A percentile compares a stretch with the other conserved stretches of the same genome.
Evolutionary conservation across 2,113 vertebrate genomes (phyloP).

Genomic region (Piaya cayana): DNA sequence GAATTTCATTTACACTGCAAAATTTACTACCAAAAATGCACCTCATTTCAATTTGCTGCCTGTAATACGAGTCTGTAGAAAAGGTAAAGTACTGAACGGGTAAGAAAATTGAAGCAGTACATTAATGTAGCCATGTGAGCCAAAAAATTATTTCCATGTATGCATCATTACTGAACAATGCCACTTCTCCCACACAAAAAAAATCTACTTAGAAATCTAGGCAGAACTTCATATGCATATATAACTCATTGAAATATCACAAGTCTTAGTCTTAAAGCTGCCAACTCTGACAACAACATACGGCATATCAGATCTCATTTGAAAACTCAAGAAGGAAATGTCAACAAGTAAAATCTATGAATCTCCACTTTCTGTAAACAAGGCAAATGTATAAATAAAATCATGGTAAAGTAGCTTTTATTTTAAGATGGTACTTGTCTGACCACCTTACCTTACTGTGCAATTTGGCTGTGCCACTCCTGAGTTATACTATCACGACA

Average conservation of each 20-base stretch:
- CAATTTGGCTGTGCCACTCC: background rate
- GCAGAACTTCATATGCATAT: background rate
- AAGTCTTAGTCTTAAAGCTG: background rate
- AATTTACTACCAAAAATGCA: background rate
- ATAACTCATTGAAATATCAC: background rate
- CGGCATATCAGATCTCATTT: background rate
- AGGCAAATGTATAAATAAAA: background rate
- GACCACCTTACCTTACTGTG: background rate
- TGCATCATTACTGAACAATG: slow-evolving; percentile 7
- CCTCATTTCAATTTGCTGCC: background rate
- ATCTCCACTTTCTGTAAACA: background rate
- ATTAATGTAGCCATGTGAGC: background rate
- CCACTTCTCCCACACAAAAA: background rate
- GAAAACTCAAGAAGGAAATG: background rate
- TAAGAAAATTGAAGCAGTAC: background rate
- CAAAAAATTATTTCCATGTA: background rate
- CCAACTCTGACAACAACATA: background rate
- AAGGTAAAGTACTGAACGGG: background rate
- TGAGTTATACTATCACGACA: background rate
- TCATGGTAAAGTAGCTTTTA: background rate
- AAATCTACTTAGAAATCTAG: background rate
- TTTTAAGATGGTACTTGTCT: background rate
- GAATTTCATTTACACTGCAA: background rate
- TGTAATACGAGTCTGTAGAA: background rate
- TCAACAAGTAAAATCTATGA: background rate